Evolutionary conservation across 2,113 vertebrate genomes (phyloP).

Genomic region (Amia ocellicauda): DNA sequence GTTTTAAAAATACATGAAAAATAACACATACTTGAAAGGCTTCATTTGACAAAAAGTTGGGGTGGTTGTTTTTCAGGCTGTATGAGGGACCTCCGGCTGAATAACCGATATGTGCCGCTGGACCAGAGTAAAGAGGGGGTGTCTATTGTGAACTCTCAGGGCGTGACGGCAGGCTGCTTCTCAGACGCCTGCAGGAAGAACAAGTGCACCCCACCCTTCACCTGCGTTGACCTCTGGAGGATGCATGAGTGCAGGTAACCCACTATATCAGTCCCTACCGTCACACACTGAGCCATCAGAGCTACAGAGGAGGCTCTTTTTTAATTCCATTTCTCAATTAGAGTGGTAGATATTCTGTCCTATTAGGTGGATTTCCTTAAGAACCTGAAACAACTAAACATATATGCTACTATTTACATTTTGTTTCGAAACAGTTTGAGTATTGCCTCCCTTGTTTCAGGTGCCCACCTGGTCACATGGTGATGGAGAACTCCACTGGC

Average conservation of each 20-base stretch:
- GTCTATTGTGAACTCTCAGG: constrained; percentile 69
- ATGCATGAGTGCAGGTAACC: constrained; percentile 82
- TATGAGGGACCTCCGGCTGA: constrained; percentile 79
- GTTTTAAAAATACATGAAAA: constrained; percentile 27
- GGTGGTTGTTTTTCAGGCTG: constrained; percentile 62
- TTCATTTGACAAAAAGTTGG: too few species aligned
- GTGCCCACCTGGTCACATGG: constrained; percentile 77
- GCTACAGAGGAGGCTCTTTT: not conserved
- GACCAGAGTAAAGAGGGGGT: constrained; percentile 68
- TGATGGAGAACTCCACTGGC: constrained; percentile 68
- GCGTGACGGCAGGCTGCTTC: constrained; percentile 69
- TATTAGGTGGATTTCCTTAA: not conserved
- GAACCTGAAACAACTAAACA: not conserved
- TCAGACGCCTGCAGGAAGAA: constrained; percentile 81
- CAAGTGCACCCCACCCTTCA: constrained; percentile 74
- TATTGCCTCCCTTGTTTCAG: constrained; percentile 50
- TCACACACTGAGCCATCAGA: not conserved
- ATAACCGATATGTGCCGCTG: constrained; percentile 74
- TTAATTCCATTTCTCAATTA: too few species aligned
- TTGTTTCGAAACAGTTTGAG: not conserved
- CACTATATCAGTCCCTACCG: not conserved
- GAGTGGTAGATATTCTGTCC: not conserved
- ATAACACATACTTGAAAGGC: constrained; percentile 20
- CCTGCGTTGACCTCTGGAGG: constrained; percentile 84
- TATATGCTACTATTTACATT: not conserved